Conservation (phyloP, 1,140 invertebrate species). For the Tribolium castaneum region DNA sequence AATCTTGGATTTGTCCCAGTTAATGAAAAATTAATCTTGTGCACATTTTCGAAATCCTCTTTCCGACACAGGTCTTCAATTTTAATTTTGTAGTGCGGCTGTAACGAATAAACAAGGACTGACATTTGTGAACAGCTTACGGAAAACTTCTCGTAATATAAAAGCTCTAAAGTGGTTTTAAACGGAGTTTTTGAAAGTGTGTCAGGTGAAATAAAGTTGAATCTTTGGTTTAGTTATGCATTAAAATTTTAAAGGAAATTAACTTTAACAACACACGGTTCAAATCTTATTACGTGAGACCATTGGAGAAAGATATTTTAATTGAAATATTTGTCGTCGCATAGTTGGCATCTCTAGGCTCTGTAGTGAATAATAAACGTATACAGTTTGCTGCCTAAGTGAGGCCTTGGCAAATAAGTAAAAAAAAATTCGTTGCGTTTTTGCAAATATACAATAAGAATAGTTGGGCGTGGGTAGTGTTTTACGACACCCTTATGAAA, state of each 20-base stretch:
- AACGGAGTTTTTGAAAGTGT: slow-evolving; percentile 34
- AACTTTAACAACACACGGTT: background rate
- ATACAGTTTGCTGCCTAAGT: background rate
- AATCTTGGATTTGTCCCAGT: background rate
- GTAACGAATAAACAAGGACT: slow-evolving; percentile 23
- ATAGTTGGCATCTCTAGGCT: background rate
- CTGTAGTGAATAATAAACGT: background rate
- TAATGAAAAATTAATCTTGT: slow-evolving; percentile 18
- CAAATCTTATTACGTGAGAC: background rate
- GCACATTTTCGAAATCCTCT: slow-evolving; percentile 20
- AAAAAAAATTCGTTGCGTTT: background rate
- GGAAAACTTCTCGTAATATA: slow-evolving; percentile 33
- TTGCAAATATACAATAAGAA: background rate
- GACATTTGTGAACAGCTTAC: slow-evolving; percentile 29
- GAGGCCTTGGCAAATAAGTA: background rate
- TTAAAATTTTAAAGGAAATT: slow-evolving; percentile 31
- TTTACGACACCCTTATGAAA: slow-evolving; percentile 11
- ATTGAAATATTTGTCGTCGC: slow-evolving; percentile 1
- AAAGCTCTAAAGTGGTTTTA: slow-evolving; percentile 34
- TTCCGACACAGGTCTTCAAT: slow-evolving; percentile 2
- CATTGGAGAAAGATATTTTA: background rate
- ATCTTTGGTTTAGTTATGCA: slow-evolving; percentile 28
- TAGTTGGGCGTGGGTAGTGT: background rate
- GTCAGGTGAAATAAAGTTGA: slow-evolving; percentile 29
- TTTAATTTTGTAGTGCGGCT: slow-evolving; percentile 3